A percentile compares a stretch with the other conserved stretches of the same genome.
Evolutionary conservation across 2,888 invertebrate species (phyloP).

Genomic region (Teleiodes luculella): DNA sequence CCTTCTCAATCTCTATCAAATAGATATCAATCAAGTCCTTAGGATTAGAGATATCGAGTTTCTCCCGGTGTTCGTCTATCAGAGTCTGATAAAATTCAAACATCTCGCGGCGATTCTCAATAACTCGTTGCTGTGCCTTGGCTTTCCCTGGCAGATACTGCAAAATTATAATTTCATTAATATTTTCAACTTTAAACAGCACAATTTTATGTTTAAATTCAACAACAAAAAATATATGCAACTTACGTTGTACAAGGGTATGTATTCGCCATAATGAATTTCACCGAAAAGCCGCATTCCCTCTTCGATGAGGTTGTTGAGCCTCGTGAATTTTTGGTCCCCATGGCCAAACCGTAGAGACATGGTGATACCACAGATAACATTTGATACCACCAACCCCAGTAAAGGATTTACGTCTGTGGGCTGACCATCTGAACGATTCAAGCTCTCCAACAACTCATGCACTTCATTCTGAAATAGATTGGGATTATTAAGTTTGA

Average conservation of each 20-base stretch:
- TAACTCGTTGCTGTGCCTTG: slow-evolving; percentile 80
- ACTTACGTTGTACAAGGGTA: slow-evolving; percentile 85
- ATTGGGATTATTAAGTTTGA: not conserved
- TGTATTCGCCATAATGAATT: slow-evolving; percentile 89
- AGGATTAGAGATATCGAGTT: slow-evolving; percentile 85
- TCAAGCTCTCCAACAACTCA: slow-evolving; percentile 83
- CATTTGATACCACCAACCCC: slow-evolving; percentile 91
- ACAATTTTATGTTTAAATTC: too few relatives aligned
- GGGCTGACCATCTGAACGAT: slow-evolving; percentile 81
- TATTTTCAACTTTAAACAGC: not conserved
- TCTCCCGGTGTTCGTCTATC: slow-evolving; percentile 88
- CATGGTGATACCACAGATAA: slow-evolving; percentile 94
- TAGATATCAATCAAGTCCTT: slow-evolving; percentile 93
- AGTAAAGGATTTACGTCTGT: slow-evolving; percentile 86
- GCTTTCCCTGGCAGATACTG: slow-evolving; percentile 81
- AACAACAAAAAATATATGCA: not conserved
- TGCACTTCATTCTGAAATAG: slow-evolving; percentile 84
- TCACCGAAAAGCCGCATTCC: slow-evolving; percentile 93
- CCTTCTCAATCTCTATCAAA: slow-evolving; percentile 89
- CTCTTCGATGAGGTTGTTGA: slow-evolving; percentile 93
- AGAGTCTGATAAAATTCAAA: slow-evolving; percentile 89
- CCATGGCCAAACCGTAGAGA: slow-evolving; percentile 89
- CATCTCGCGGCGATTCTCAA: slow-evolving; percentile 89
- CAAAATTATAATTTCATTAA: not conserved
- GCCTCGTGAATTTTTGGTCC: slow-evolving; percentile 86